These are phyloP conservation scores for Euborellia annulipes DNA, from an alignment of 1,140 invertebrate genomes.

Conservation along the genomic window DNA sequence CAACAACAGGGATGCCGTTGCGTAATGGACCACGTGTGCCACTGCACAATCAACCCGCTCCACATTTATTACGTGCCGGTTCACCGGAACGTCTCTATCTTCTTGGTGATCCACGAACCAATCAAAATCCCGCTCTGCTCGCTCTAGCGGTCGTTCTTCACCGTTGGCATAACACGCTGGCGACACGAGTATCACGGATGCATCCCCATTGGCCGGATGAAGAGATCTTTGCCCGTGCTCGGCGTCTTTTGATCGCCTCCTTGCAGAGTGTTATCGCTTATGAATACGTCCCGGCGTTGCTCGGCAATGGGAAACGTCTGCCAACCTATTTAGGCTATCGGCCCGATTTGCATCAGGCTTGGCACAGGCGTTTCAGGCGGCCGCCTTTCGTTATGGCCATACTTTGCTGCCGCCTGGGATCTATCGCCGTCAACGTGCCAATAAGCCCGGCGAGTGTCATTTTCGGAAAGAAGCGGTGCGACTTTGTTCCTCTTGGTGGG, in stretches of 20 bases:
- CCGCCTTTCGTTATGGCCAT: constrained; percentile 94
- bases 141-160: constrained; percentile 87
- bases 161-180: constrained; percentile 91
- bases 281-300: constrained; percentile 85
- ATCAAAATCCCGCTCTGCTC: constrained; percentile 92
- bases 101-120: constrained; percentile 86
- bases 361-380: constrained; percentile 92
- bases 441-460: constrained; percentile 49
- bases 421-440: constrained; percentile 53
- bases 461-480: constrained; percentile 74
- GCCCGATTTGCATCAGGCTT: constrained; percentile 84
- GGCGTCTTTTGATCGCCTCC: constrained; percentile 80
- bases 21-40: constrained; percentile 84
- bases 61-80: constrained; percentile 77
- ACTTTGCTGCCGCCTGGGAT: constrained; percentile 89
- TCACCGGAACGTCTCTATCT: constrained; percentile 60
- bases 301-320: constrained; percentile 42
- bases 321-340: constrained; percentile 67
- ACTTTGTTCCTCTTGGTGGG: constrained; percentile 96
- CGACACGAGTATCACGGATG: constrained; percentile 51
- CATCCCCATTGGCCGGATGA: constrained; percentile 87
- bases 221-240: constrained; percentile 79
- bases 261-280: constrained; percentile 96
- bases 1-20: constrained; percentile 61
- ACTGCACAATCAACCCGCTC: constrained; percentile 83